Conservation (phyloP, 1,140 invertebrate species). For the Battus philenor region DNA sequence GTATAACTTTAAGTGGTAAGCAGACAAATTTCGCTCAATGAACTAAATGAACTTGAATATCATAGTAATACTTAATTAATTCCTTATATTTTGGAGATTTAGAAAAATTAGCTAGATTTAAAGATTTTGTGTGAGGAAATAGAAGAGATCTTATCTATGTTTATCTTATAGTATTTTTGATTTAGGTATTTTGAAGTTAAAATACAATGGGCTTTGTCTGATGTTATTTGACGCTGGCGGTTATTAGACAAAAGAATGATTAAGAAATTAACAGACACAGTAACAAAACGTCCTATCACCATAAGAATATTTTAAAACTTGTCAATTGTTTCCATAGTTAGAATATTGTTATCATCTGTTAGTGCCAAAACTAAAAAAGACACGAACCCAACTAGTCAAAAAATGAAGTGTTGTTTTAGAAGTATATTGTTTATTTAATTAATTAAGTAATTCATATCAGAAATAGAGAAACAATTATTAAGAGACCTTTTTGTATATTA, state of each 20-base stretch:
- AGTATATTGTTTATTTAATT: conserved; percentile 2
- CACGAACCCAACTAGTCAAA: conserved; percentile 13
- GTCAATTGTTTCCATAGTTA: background rate
- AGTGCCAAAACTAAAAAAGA: conserved; percentile 15
- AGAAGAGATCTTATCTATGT: background rate
- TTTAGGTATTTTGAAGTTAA: no score
- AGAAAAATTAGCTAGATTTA: background rate
- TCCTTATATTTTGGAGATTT: no score
- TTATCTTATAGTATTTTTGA: no score
- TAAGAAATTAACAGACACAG: background rate
- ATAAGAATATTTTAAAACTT: background rate
- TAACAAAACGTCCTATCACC: background rate
- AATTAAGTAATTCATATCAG: no score
- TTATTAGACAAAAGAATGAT: background rate
- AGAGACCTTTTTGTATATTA: background rate
- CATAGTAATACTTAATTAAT: no score
- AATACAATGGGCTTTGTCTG: background rate
- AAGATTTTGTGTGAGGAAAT: background rate
- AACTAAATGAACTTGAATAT: no score
- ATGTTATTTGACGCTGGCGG: background rate
- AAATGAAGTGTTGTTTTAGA: conserved; percentile 1
- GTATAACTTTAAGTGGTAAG: no score
- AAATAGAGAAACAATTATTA: background rate
- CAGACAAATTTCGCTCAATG: no score
- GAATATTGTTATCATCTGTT: background rate